Evolutionary conservation across 37 sponge, comb jelly and placozoan genomes (phyloP), one percentile per base, ranked within the genome.

Genomic region (Cliona cf. orientalis): DNA sequence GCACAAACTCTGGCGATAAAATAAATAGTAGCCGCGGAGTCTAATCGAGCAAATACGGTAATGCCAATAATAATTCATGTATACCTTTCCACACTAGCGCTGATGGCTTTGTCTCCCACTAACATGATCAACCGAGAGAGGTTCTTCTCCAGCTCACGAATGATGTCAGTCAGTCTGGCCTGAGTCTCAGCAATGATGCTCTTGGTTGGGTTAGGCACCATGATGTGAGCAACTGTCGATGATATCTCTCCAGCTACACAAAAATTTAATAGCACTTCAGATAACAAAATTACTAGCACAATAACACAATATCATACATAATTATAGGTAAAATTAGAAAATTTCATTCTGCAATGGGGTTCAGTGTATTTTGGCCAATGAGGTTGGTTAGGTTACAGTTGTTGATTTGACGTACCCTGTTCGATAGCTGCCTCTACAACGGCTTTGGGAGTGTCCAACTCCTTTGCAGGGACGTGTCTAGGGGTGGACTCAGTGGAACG

Each of bases 191-290:
- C 46, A 21, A 88, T 45, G 35, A 77, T 88, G 57, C 75, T 71
- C 70, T 82, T 88, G 39, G 89, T 82, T 3, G 83, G 83, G 68
- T 88, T 88, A 17, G 89, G 82, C 22, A 88, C 89, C 83, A 88
- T 82, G 38, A 88, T 67, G 61, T 88, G 76, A 23, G 89, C 82
- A 44, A 88, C 70, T 44, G 84, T 69, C 34, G 78, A 59, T 17
- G 63, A 69, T 12, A 88, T 76, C 33, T 82, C 83, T 44, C 77
- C 89, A 42, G 78, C 89, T 88, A 44, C 60, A 59, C 55, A 49
- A 11, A 11, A 49, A 19, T n/a, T n/a, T n/a, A n/a, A n/a, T 19
- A 17, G 23, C 6, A 7, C 28, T 62, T 7, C 14, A 19, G 11
- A 49, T 11, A 49, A 49, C 17, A 49, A 49, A 49, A 49, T 49